Percentiles rank a stretch among this genome's conserved stretches.
These are phyloP conservation scores for Nephrocerus scutellatus DNA, from an alignment of 2,888 invertebrate species.

Conservation along the genomic window DNA sequence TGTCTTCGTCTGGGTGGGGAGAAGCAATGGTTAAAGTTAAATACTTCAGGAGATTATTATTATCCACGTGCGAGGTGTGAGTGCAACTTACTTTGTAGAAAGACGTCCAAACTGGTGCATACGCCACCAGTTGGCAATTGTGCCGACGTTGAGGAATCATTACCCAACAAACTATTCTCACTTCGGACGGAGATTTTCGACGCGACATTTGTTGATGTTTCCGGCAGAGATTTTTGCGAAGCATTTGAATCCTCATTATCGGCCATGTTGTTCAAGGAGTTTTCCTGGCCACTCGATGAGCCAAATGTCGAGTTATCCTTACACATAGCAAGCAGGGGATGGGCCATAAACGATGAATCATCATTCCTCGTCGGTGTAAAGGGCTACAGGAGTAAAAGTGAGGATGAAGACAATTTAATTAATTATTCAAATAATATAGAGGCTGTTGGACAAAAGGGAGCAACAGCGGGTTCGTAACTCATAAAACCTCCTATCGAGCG, in stretches of 20 bases:
- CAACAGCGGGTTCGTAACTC: no score
- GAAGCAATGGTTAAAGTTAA: background rate
- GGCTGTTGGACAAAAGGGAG: no score
- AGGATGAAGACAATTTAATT: no score
- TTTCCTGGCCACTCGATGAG: background rate
- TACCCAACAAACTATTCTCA: conserved; percentile 18
- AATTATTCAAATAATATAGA: no score
- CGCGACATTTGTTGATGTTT: conserved; percentile 7
- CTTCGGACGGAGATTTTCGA: conserved; percentile 14
- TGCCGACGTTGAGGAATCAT: no score
- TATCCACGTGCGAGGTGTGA: background rate
- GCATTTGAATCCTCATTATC: conserved; percentile 26
- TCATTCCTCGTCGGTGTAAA: no score
- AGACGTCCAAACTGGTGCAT: conserved; percentile 32
- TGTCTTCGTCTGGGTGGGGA: conserved; percentile 30
- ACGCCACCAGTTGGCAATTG: background rate
- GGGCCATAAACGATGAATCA: no score
- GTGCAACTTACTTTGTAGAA: conserved; percentile 27
- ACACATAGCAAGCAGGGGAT: no score
- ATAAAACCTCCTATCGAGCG: no score
- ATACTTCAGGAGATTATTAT: background rate
- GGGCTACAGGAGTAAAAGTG: no score
- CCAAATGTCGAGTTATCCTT: no score
- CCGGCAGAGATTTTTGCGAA: conserved; percentile 26
- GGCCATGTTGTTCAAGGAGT: conserved; percentile 1